Base-by-base conservation (phyloP, 2,888 invertebrate genomes). In the Diogma glabrata region DNA sequence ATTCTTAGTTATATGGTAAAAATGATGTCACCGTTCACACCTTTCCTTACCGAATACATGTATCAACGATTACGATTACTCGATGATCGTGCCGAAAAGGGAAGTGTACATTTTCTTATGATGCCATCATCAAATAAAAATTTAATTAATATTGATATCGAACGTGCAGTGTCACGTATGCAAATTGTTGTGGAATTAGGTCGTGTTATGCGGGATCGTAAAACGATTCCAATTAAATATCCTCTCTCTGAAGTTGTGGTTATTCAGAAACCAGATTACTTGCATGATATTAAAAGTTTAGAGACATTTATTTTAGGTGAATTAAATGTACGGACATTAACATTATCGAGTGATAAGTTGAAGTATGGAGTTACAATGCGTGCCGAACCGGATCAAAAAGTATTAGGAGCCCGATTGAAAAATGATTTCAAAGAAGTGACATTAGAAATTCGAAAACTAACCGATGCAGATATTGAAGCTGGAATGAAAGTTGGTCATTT, bases 21-120 rank as follows among this genome's bases (percentile, higher is more conserved):
- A 60, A 82, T 96, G 61, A 96, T 99, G 89, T 90, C 97, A 2
- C 95, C 99, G 0, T 97, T 97, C 67, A 93, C 95, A 1, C 99
- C 99, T 0, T 99, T 91, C 71, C 75, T 99, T 50, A 87, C 93
- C 1, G 99, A 99, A 69, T 79, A 85, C 54, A 93, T 99, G 82
- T 99, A 91, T 70, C 90, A 92, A 67, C 85, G 87, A 52, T 69
- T 99, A 56, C 79, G 82, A 33, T 75, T 81, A 58, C 72, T 91
- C 26, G 62, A 65, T 53, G 53, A 59, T 3, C 69, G 85, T 17
- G 67, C 73, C 4, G 69, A 61, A 33, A 55, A 59, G 9, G 70
- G 74, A 23, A 84, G 81, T 45, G 84, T 99, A 1, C 99, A 99
- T 66, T 97, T 85, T 64, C 79, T 90, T 61, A 84, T 90, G 85